Evolutionary conservation across 2,113 vertebrate species (phyloP).

Genomic region (Cavia aperea): DNA sequence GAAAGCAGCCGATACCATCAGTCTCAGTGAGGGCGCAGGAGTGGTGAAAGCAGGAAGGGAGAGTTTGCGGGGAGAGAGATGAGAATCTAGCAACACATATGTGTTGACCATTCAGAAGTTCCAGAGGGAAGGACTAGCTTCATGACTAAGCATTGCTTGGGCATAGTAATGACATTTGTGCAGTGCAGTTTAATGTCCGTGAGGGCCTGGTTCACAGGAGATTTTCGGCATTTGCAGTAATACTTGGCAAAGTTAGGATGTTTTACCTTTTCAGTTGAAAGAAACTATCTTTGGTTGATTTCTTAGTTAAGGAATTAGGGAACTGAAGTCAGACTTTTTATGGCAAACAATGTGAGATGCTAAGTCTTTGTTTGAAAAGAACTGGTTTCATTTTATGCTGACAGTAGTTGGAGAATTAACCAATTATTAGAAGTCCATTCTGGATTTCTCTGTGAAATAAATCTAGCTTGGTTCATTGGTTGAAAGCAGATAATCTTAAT

Average conservation of each 20-base stretch:
- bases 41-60: too few species aligned
- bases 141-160: not conserved
- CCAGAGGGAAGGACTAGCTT: not conserved
- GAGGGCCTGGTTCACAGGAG: not conserved
- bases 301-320: not conserved
- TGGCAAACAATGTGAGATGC: not conserved
- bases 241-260: not conserved
- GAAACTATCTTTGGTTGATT: not conserved
- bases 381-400: not conserved
- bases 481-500: not conserved
- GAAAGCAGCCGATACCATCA: too few species aligned
- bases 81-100: not conserved
- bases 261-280: not conserved
- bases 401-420: not conserved
- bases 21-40: not conserved
- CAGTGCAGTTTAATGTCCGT: not conserved
- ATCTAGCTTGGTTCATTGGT: not conserved
- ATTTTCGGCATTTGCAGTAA: not conserved
- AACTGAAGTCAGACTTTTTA: not conserved
- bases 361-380: slow-evolving; percentile 4
- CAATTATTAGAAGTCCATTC: not conserved
- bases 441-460: not conserved
- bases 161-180: too few species aligned
- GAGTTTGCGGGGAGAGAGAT: too few species aligned
- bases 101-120: not conserved